Percentiles rank a stretch among this genome's conserved stretches.
Conservation (phyloP, 1,140 invertebrate genomes). For the Batillaria attramentaria region DNA sequence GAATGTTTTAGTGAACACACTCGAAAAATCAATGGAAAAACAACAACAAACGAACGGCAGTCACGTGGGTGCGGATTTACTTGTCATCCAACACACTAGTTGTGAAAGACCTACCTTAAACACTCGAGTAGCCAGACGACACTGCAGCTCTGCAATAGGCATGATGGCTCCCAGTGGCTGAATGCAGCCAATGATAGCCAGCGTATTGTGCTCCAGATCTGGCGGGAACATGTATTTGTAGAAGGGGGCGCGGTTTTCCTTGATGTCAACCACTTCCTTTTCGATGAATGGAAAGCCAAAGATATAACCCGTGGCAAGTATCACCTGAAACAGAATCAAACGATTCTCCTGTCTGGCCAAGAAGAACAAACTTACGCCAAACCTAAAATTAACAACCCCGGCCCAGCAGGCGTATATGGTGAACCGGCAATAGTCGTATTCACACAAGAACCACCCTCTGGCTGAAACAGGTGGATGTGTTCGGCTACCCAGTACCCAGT, state of each 20-base stretch:
- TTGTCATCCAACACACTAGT: too few relatives aligned
- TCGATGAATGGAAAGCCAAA: conserved; percentile 65
- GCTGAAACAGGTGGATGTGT: too few relatives aligned
- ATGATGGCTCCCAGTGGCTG: conserved; percentile 74
- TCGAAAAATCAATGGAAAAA: too few relatives aligned
- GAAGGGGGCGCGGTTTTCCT: conserved; percentile 67
- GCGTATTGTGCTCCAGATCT: conserved; percentile 59
- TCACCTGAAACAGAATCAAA: conserved; percentile 54
- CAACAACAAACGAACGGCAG: too few relatives aligned
- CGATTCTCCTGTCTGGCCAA: conserved; percentile 41
- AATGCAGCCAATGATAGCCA: conserved; percentile 75
- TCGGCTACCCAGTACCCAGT: too few relatives aligned
- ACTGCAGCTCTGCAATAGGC: conserved; percentile 72
- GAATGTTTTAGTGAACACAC: too few relatives aligned
- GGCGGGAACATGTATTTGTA: conserved; percentile 74
- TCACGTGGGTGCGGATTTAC: too few relatives aligned
- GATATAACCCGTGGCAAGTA: conserved; percentile 62
- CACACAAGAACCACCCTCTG: too few relatives aligned
- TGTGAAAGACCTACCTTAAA: conserved; percentile 64
- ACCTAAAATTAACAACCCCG: not conserved
- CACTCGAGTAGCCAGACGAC: conserved; percentile 65
- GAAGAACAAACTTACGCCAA: not conserved
- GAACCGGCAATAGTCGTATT: too few relatives aligned
- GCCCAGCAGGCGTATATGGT: too few relatives aligned
- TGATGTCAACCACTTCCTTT: conserved; percentile 56